Conservation (phyloP, 2,888 invertebrate species). For the Folsomia manolachei region DNA sequence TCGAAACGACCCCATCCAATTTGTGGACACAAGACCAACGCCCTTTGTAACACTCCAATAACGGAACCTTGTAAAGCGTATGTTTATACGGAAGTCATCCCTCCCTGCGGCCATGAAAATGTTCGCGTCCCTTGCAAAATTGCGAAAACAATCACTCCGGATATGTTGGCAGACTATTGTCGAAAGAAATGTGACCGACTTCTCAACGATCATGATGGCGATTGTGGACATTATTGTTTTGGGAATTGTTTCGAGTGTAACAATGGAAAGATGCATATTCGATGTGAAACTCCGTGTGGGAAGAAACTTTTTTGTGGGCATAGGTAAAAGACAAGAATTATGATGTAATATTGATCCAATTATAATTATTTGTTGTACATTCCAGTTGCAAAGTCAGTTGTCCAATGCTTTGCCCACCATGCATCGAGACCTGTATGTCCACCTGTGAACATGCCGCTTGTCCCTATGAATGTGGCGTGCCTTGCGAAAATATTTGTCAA, state of each 20-base stretch:
- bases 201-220: constrained; percentile 48
- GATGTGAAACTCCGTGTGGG: constrained; percentile 61
- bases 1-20: constrained; percentile 1
- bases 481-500: constrained; percentile 25
- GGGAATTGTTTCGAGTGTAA: constrained; percentile 61
- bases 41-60: not conserved
- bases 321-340: constrained; percentile 52
- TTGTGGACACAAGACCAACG: constrained; percentile 3
- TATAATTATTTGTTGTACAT: not conserved
- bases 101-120: constrained; percentile 21
- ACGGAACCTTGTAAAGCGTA: not conserved
- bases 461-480: constrained; percentile 38
- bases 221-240: constrained; percentile 59
- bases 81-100: not conserved
- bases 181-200: constrained; percentile 11
- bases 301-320: constrained; percentile 64
- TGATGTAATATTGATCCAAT: not conserved
- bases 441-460: constrained; percentile 44
- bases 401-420: constrained; percentile 6
- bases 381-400: constrained; percentile 21
- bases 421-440: constrained; percentile 24
- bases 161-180: constrained; percentile 47
- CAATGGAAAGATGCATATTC: constrained; percentile 63
- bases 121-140: constrained; percentile 12
- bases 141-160: constrained; percentile 43